phyloP scores from a whole-genome alignment of 2,888 invertebrate species.

The Rhamphomyia laevipes region DNA sequence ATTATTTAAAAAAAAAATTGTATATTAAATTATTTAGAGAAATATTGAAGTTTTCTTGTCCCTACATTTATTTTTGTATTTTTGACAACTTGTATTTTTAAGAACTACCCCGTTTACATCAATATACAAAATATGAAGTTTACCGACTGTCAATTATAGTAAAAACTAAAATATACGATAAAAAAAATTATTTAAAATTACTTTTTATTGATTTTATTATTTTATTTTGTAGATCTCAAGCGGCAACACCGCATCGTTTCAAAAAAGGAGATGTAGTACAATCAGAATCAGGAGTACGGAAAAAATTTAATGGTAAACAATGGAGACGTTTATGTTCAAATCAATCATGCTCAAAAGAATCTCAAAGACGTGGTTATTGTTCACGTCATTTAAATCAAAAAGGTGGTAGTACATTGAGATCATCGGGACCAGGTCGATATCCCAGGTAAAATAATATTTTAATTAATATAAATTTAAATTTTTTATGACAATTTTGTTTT shows the following conservation, averaged over 20 bases:
- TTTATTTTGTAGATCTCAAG: constrained; percentile 56
- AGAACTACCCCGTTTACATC: not conserved
- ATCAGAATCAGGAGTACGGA: constrained; percentile 67
- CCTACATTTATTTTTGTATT: too few relatives aligned
- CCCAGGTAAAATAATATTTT: constrained; percentile 25
- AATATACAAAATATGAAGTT: too few relatives aligned
- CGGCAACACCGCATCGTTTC: constrained; percentile 88
- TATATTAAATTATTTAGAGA: too few relatives aligned
- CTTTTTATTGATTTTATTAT: not conserved
- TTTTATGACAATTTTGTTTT: not conserved
- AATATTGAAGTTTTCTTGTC: too few relatives aligned
- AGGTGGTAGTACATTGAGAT: constrained; percentile 49
- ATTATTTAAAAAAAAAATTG: not conserved
- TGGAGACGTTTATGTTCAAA: constrained; percentile 96
- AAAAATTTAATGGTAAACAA: constrained; percentile 99
- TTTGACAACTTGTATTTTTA: not conserved
- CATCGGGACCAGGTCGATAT: constrained; percentile 33
- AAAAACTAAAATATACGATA: not conserved
- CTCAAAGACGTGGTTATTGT: constrained; percentile 92
- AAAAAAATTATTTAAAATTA: not conserved
- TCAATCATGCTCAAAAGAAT: constrained; percentile 92
- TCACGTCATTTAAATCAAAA: constrained; percentile 90
- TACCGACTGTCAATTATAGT: not conserved
- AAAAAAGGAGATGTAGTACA: constrained; percentile 86
- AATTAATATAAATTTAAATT: not conserved